A percentile compares a stretch with the other conserved stretches of the same genome.
phyloP scores from a whole-genome alignment of 2,113 vertebrate species.

The Oplegnathus fasciatus region DNA sequence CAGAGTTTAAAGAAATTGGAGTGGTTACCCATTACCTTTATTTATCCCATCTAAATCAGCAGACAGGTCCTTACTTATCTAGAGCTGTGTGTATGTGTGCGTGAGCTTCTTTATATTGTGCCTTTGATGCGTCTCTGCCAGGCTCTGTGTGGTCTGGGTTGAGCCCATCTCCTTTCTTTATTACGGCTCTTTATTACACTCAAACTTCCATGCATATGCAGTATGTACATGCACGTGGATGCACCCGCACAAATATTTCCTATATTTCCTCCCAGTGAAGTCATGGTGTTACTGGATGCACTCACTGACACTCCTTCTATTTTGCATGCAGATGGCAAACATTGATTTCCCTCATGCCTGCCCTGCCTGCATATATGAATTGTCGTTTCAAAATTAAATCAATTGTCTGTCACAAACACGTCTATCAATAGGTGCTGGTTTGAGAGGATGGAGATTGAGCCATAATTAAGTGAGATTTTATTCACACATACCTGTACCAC shows the following conservation, averaged over 20 bases:
- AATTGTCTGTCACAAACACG: constrained; percentile 60
- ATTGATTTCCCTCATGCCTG: constrained; percentile 68
- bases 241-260: not conserved
- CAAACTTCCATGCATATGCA: constrained; percentile 1
- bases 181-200: constrained; percentile 18
- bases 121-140: constrained; percentile 23
- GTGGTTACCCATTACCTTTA: not conserved
- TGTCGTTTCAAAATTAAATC: constrained; percentile 72
- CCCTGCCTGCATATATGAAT: constrained; percentile 60
- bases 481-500: constrained; percentile 29
- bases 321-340: constrained; percentile 46
- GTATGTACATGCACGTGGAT: not conserved
- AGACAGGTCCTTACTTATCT: not conserved
- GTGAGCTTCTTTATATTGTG: constrained; percentile 20
- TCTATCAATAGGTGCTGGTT: constrained; percentile 45
- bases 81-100: not conserved
- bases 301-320: constrained; percentile 4
- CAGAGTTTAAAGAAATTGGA: constrained; percentile 22
- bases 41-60: constrained; percentile 14
- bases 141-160: constrained; percentile 4
- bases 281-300: constrained; percentile 24
- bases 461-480: constrained; percentile 47
- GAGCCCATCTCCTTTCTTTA: not conserved
- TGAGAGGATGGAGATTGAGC: constrained; percentile 32
- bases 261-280: constrained; percentile 12